Base-by-base conservation (phyloP, 92 coral and sea anemone species). In the Anthopleura xanthogrammica region DNA sequence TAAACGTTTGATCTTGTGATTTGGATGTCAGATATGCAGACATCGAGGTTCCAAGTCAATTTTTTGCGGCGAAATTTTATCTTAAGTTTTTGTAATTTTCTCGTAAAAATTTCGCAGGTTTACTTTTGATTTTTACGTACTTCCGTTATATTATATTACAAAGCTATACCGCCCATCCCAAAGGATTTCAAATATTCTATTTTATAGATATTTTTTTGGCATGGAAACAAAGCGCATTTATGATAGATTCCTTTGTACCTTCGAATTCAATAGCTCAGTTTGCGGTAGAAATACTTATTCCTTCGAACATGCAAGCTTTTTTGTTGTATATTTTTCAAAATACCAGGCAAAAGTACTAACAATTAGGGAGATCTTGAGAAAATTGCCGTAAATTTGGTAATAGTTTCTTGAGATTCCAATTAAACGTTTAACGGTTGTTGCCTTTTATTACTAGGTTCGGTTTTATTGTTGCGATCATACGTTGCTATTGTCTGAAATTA, bases 101-200 rank as follows among this genome's bases (percentile, higher is more conserved):
- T 68, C 16, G 14, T 68, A 17, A 64, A 70, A n/a, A 48, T 70
- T 52, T 68, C 48, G 77, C 29, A 22, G 56, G 48, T 60, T 46
- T 46, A 46, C 78, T 75, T 22, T 24, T 1, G 65, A 70, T n/a
- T 81, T 81, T 3, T 16, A 48, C 66, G 16, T n/a, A 81, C 74
- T 81, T 81, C 84, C 84, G 84, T 58, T 52, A 41, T 68, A 50
- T 24, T 58, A 52, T 39, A 68, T 81, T 41, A 23, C 43, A 41
- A n/a, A 46, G 77, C 57, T 16, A 20, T 22, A 75, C 57, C 48
- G 84, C 77, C 84, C 65, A 48, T 81, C 84, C 84, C 84, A 81
- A 70, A 81, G 77, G 84, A 70, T 24, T 81, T 71, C 84, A 81
- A 64, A 68, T 50, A 81, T 81, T 57, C 77, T 14, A 3, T 14